Evolutionary conservation across 1,140 invertebrate species (phyloP), one percentile per base, ranked within the genome.

Genomic region (Apis florea): DNA sequence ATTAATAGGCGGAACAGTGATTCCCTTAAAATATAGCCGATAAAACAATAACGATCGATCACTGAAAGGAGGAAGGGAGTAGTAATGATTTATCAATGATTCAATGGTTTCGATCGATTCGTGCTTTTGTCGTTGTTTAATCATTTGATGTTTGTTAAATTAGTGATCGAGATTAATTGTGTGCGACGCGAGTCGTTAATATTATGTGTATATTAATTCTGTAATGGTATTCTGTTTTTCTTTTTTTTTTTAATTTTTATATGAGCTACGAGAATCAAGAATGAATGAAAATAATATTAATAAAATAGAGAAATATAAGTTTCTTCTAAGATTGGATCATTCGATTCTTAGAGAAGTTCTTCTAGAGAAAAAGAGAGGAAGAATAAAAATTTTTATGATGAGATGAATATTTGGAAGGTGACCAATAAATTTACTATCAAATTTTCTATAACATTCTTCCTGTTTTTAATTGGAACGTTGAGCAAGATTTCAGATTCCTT

Each of bases 371-470:
- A 47, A 47, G 56, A 21, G 47, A 69, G 61, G 53, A 56, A 69
- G 85, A 86, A 82, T 47, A 76, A 82, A 86, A 86, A 86, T 86
- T 80, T 85, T 75, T 82, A 83, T 64, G 64, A 58, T 59, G 58
- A 64, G 66, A 70, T 63, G 54, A 64, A 21, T 82, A 71, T 40
- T 85, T 86, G 83, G 83, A 69, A 63, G 73, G 79, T 51, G 79
- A 70, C 79, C 83, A 85, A 86, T 86, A 86, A 86, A 79, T 72
- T 79, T 82, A 61, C 64, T 77, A 74, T 86, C 70, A 74, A 86
- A 86, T 86, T 31, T 31, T 0, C 31, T 40, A 40, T 40, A 40
- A 40, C 31, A 40, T 85, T 56, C 59, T 83, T 83, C 72, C 84
- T 67, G 76, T 68, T 84, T 67, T 84, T 61, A 63, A 63, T 73